These are phyloP conservation scores for Copidosoma aretas DNA, from an alignment of 2,888 invertebrate genomes.

Conservation along the genomic window DNA sequence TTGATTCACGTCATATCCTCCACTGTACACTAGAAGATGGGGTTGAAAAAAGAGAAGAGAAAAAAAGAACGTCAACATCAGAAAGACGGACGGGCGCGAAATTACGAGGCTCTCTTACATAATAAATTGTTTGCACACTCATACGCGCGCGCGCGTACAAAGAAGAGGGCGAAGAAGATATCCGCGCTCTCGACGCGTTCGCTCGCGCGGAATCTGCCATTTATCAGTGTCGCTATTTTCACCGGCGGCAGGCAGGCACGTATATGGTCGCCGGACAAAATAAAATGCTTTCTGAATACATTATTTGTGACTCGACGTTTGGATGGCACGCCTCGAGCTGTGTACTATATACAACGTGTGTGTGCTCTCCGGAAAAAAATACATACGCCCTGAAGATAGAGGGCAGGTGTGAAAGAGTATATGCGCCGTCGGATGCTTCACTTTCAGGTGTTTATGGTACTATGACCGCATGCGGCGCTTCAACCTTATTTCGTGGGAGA, in stretches of 20 bases:
- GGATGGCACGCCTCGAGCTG: constrained; percentile 10
- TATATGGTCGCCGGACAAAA: constrained; percentile 11
- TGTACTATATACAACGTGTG: not conserved
- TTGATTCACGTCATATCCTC: no score
- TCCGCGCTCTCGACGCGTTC: not conserved
- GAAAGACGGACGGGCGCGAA: constrained; percentile 24
- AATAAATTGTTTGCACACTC: constrained; percentile 25
- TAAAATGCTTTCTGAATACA: constrained; percentile 28
- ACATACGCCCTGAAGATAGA: not conserved
- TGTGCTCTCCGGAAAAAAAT: not conserved
- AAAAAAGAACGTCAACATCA: not conserved
- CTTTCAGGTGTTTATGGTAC: no score
- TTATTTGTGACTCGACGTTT: constrained; percentile 33
- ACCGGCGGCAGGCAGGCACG: not conserved
- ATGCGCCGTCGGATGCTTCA: no score
- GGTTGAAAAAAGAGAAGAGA: no score
- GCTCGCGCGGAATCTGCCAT: constrained; percentile 25
- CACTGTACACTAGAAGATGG: no score
- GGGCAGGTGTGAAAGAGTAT: not conserved
- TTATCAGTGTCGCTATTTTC: constrained; percentile 35
- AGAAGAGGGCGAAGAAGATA: not conserved
- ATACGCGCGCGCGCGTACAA: not conserved
- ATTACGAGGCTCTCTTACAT: constrained; percentile 31
- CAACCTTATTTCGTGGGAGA: no score
- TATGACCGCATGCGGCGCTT: no score